phyloP scores from a whole-genome alignment of 2,888 invertebrate genomes.

The Drosophila anomelani region DNA sequence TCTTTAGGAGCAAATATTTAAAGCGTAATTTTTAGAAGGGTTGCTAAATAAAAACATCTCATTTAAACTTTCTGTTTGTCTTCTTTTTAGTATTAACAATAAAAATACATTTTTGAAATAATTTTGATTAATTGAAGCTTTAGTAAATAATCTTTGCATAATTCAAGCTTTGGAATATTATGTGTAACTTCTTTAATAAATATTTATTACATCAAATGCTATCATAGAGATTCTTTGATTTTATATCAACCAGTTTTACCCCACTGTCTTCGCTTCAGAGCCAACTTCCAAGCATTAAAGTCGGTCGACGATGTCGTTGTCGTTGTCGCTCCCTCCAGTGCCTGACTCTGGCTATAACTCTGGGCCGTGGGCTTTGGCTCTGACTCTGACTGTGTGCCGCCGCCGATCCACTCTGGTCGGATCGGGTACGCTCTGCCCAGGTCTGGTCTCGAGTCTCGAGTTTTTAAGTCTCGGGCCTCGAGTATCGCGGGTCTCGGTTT shows the following conservation, averaged over 20 bases:
- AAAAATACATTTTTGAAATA: too few relatives aligned
- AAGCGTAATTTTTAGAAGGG: too few relatives aligned
- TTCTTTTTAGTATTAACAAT: background rate
- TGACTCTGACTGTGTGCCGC: slow-evolving; percentile 53
- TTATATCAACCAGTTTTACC: background rate
- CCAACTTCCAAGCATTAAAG: slow-evolving; percentile 74
- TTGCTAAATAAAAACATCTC: too few relatives aligned
- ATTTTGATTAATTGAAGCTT: background rate
- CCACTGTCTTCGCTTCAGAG: slow-evolving; percentile 70
- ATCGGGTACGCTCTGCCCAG: slow-evolving; percentile 19
- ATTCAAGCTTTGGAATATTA: background rate
- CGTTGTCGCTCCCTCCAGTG: slow-evolving; percentile 42
- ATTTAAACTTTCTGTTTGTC: too few relatives aligned
- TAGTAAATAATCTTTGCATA: too few relatives aligned
- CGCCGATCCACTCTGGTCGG: slow-evolving; percentile 40
- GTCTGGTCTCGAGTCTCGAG: slow-evolving; percentile 18
- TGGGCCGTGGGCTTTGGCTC: slow-evolving; percentile 48
- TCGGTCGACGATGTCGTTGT: slow-evolving; percentile 68
- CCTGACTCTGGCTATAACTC: slow-evolving; percentile 53
- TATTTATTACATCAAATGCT: too few relatives aligned
- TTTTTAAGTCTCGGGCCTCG: slow-evolving; percentile 5
- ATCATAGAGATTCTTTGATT: background rate
- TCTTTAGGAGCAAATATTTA: too few relatives aligned
- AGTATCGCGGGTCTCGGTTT: slow-evolving; percentile 36
- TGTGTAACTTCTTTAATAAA: background rate